phyloP scores from a whole-genome alignment of 2,113 vertebrate genomes.

The Urocitellus parryii region DNA sequence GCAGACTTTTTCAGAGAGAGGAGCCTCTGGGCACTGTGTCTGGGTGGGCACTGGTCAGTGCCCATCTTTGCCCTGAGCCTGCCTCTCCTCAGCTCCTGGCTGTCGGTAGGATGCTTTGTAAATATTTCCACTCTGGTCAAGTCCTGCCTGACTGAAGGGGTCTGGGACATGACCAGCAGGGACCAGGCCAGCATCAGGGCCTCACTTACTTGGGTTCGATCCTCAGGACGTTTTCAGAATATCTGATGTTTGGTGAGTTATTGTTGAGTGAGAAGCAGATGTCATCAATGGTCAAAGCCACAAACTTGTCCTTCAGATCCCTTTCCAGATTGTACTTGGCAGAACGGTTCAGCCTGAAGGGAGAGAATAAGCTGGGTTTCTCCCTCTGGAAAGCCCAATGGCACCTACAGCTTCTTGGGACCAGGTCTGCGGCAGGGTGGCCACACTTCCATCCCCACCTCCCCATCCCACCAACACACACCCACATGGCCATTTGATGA shows the following conservation, averaged over 20 bases:
- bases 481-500: accelerated
- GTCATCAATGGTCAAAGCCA: slow-evolving; percentile 91
- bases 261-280: slow-evolving; percentile 91
- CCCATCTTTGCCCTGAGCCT: background rate
- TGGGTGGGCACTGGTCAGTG: background rate
- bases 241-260: slow-evolving; percentile 83
- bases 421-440: too few relatives aligned
- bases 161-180: background rate
- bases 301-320: slow-evolving; percentile 93
- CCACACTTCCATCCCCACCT: background rate
- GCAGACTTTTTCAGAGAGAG: slow-evolving; percentile 3
- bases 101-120: too few relatives aligned
- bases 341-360: slow-evolving; percentile 91
- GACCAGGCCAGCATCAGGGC: background rate
- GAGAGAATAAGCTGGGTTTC: slow-evolving; percentile 20
- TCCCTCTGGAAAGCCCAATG: background rate
- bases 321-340: slow-evolving; percentile 93
- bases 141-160: background rate
- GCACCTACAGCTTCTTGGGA: background rate
- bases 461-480: background rate
- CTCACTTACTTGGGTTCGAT: slow-evolving; percentile 87
- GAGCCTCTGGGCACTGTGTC: background rate
- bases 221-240: slow-evolving; percentile 72
- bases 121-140: too few relatives aligned
- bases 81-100: background rate